Evolutionary conservation across 2,888 invertebrate species (phyloP), one percentile per base, ranked within the genome.

Genomic region (Hanleya hanleyi): DNA sequence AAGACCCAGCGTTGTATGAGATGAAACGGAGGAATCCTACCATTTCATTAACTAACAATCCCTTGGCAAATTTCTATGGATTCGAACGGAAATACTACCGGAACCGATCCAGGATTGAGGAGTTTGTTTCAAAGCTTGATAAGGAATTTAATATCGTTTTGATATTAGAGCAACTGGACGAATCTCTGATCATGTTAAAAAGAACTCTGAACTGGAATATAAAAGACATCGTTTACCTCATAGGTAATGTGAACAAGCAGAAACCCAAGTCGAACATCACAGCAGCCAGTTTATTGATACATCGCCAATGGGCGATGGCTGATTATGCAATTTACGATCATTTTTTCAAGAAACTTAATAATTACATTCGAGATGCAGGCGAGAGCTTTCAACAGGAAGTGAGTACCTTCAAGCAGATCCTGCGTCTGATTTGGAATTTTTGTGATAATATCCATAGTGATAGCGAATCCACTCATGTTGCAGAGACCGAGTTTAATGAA

Each of bases 111-210:
- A n/a, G n/a, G n/a, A 47, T 47, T 2, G 7, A 2, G 22, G 47
- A 18, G 3, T 18, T 47, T 18, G n/a, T 47, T 47, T 4, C 47
- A 7, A 47, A 22, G 22, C n/a, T 77, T 29, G 76, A 77, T 37
- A 74, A 76, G 65, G 70, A 71, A n/a, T 79, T 77, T 68, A 65
- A 36, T 15, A 67, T 77, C 6, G 79, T 79, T 0, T 71, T 79
- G 2, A 33, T 75, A 4, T 74, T 74, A 12, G 77, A 79, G 38
- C 49, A 33, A 22, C 76, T 76, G 36, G 79, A 79, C 68, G 79
- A 76, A 69, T 77, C 77, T 5, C 67, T 79, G 12, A 71, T 79
- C 6, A 37, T 79, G 41, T 71, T 77, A 68, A 73, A 67, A 67
- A 47, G 79, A 12, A 65, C 67, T 26, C 70, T 79, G 1, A 69